Percentiles rank a stretch among this genome's conserved stretches.
These are phyloP conservation scores for Desmophyllum pertusum DNA, from an alignment of 92 coral and sea anemone species.

Conservation along the genomic window DNA sequence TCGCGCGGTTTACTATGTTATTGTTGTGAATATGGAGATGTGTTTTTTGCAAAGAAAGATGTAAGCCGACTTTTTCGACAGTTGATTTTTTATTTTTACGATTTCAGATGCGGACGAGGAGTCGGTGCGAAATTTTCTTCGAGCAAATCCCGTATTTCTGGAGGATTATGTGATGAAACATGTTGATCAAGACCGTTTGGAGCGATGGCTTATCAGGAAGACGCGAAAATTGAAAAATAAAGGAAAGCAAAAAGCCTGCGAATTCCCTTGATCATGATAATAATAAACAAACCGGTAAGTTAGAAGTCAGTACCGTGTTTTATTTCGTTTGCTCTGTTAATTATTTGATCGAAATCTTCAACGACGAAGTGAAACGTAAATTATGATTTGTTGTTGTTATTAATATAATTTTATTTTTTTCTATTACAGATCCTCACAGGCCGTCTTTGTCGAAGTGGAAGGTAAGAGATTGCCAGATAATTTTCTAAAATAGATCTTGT, in stretches of 20 bases:
- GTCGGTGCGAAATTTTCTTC: constrained; percentile 75
- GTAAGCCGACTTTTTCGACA: background rate
- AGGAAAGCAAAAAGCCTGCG: constrained; percentile 40
- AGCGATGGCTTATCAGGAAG: constrained; percentile 93
- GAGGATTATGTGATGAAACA: constrained; percentile 92
- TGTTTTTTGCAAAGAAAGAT: background rate
- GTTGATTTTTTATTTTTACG: background rate
- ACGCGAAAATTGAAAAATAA: constrained; percentile 90
- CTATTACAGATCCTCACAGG: constrained; percentile 53
- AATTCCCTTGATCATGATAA: constrained; percentile 68
- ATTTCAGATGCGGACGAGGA: constrained; percentile 80
- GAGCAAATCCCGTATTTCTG: constrained; percentile 85
- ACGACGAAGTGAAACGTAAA: too few relatives aligned
- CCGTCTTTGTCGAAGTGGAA: constrained; percentile 98
- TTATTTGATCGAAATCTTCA: background rate
- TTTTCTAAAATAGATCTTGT: background rate
- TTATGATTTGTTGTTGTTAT: background rate
- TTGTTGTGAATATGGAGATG: too few relatives aligned
- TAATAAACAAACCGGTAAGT: constrained; percentile 74
- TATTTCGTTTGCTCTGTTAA: background rate
- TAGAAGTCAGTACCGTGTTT: background rate
- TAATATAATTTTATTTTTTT: background rate
- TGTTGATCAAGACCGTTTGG: constrained; percentile 90
- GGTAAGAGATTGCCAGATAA: constrained; percentile 46
- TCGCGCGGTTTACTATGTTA: too few relatives aligned